Evolutionary conservation across 2,113 vertebrate species (phyloP).

Genomic region (Acrocephalus arundinaceus): DNA sequence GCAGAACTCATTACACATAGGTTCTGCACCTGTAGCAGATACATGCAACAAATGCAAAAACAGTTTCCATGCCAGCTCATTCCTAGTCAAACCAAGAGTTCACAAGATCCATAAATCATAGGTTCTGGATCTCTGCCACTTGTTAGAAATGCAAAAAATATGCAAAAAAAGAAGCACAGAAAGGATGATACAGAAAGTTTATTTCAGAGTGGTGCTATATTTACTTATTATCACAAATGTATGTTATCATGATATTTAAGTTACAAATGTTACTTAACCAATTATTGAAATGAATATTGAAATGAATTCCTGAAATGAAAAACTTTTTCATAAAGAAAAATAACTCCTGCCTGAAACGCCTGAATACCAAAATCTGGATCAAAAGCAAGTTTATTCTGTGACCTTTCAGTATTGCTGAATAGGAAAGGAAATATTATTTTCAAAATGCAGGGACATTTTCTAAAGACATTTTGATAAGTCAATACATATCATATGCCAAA

Average conservation of each 20-base stretch:
- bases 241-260: background rate
- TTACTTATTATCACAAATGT: background rate
- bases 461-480: background rate
- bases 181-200: background rate
- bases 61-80: background rate
- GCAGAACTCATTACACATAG: background rate
- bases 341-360: background rate
- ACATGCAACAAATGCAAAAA: conserved; percentile 18
- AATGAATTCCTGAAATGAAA: background rate
- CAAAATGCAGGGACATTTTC: background rate
- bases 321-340: background rate
- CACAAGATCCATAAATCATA: background rate
- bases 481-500: background rate
- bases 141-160: background rate
- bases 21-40: conserved; percentile 16
- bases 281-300: background rate
- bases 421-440: background rate
- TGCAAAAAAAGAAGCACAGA: background rate
- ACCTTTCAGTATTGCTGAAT: background rate
- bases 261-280: background rate
- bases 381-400: background rate
- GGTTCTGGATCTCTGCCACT: background rate
- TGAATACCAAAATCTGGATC: background rate
- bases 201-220: background rate
- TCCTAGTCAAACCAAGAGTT: background rate